A percentile compares a stretch with the other conserved stretches of the same genome.
phyloP scores from a whole-genome alignment of 2,888 invertebrate genomes.

The Euproctis similis region DNA sequence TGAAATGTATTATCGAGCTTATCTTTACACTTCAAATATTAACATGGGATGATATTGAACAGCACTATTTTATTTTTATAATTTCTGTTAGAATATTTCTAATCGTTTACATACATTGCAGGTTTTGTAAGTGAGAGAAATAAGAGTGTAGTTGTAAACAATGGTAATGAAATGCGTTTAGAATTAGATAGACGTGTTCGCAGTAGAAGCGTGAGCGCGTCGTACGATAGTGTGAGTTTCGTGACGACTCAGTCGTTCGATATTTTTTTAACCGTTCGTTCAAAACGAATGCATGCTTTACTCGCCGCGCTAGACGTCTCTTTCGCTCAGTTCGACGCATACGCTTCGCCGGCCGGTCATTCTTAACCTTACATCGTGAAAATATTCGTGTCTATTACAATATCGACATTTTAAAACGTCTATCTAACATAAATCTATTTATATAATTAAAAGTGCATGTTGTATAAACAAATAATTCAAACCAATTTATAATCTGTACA shows the following conservation, averaged over 20 bases:
- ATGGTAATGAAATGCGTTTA: constrained; percentile 9
- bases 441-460: no score
- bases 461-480: no score
- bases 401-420: constrained; percentile 8
- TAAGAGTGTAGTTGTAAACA: constrained; percentile 8
- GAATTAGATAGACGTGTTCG: constrained; percentile 6
- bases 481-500: constrained; percentile 27
- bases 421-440: no score
- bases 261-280: constrained; percentile 27
- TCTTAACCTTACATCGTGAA: constrained; percentile 20
- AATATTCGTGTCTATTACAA: constrained; percentile 17
- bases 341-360: constrained; percentile 48
- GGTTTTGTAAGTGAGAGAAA: background rate
- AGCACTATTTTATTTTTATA: no score
- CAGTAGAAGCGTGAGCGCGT: constrained; percentile 49
- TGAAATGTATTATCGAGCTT: constrained; percentile 12
- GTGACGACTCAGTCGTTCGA: no score
- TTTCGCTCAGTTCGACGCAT: constrained; percentile 31
- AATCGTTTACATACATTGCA: constrained; percentile 7
- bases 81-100: no score
- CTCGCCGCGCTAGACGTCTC: constrained; percentile 25
- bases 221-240: constrained; percentile 51
- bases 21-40: no score
- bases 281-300: constrained; percentile 27
- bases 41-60: constrained; percentile 11